Evolutionary conservation across 2,797 vertebrate genomes (phyloP), one percentile per base, ranked within the genome.

Genomic region (Myioborus miniatus): DNA sequence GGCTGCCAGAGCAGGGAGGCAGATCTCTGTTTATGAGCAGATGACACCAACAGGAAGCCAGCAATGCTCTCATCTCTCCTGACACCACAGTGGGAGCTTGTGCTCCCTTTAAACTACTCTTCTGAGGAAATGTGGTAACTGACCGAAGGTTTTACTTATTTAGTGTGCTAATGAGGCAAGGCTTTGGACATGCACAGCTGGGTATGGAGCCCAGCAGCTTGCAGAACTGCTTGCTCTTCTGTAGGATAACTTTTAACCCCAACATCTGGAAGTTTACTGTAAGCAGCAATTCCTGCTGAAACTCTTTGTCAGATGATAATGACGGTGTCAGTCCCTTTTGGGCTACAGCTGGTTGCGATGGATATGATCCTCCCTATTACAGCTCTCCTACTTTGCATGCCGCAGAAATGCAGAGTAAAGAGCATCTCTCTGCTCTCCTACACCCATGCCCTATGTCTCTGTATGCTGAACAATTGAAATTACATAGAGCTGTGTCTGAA

Each of bases 41-140:
- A 74, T 79, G 90, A 96, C 70, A 80, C 49, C 24, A 53, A 75
- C 37, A 90, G 77, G 80, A 85, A 92, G 13, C 47, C 85, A 85
- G 60, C 3, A 44, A 49, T 62, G 43, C 23, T 78, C 58, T 90
- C 69, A 56, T 78, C 58, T 81, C 62, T 84, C 39, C n/a, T 72
- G 77, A 78, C 74, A 58, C 9, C 0, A 0, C 77, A 47, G 30
- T 60, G 23, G 49, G 62, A 90, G 23, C 17, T n/a, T 58, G 37
- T 41, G 44, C 23, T 86, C 44, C 53, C 27, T 92, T 81, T 68
- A 81, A 86, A 43, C 11, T 20, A 49, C 30, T 64, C 49, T 64
- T 80, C 11, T 11, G 50, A 93, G 49, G 47, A 94, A 94, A 64
- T 43, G 53, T 41, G 37, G 49, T 77, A 60, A 34, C 76, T 36